Base-by-base conservation (phyloP, 2,888 invertebrate species). In the Drosophila setosimentum region DNA sequence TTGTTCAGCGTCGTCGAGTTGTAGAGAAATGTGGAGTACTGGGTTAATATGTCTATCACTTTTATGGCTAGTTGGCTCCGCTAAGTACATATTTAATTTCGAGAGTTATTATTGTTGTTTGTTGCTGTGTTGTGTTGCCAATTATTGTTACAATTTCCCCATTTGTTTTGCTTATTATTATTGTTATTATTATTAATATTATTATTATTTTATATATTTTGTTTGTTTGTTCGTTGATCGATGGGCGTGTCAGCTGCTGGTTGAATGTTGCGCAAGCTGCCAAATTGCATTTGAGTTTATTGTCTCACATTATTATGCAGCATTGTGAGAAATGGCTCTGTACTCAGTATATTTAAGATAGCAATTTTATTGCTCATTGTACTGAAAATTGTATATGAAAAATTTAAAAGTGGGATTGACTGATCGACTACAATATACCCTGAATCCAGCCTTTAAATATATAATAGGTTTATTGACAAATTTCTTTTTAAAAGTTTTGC, bases 11-110 rank as follows among this genome's bases (percentile, higher is more conserved):
- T 33, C 63, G 60, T 67, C 50, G 50, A n/a, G 66, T 61, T 48
- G 27, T 11, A 48, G 68, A 66, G 73, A 82, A 89, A 87, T 89
- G 85, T 87, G 78, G 86, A 89, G 76, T 89, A 89, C 73, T 87
- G 74, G 86, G 86, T 87, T 87, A 87, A 87, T 87, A 85, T 87
- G 86, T 86, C 86, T 87, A 87, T 86, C 89, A 82, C 85, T 87
- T 87, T 82, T 84, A 87, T 78, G 86, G 80, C 75, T 77, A 82
- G 82, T 87, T 87, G 85, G 71, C 77, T 82, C 74, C 73, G n/a
- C 74, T 82, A 84, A 87, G 72, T 62, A 75, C 75, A 73, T 75
- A 74, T 79, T 79, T 55, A 73, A 80, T 80, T 78, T 80, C 68
- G 37, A 69, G 58, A 68, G 55, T 75, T 63, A 63, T 70, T 79